A percentile compares a stretch with the other conserved stretches of the same genome.
These are phyloP conservation scores for Chionis minor DNA, from an alignment of 2,113 vertebrate species.

Conservation along the genomic window DNA sequence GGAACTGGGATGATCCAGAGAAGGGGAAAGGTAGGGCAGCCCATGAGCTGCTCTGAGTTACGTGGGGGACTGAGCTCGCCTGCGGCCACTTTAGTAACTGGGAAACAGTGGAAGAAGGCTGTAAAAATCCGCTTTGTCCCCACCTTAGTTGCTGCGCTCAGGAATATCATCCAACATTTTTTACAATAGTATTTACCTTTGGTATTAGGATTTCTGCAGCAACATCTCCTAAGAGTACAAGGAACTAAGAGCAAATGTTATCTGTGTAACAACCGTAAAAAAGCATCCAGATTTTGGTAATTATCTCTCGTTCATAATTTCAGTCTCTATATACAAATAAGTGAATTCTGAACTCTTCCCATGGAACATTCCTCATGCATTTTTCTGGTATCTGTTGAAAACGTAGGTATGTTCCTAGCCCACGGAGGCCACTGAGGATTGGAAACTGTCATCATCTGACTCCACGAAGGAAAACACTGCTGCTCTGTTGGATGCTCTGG, in stretches of 20 bases:
- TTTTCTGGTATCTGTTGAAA: neutral
- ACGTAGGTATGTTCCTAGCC: neutral
- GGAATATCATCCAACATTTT: neutral
- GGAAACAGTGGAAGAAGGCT: neutral
- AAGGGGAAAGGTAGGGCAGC: neutral
- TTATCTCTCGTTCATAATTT: neutral
- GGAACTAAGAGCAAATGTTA: neutral
- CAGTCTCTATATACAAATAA: neutral
- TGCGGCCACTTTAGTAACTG: neutral
- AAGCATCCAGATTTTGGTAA: neutral
- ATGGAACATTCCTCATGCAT: neutral
- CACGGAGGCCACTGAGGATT: neutral
- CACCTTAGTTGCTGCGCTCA: neutral
- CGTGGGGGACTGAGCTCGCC: fast-evolving
- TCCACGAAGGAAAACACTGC: neutral
- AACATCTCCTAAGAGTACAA: neutral
- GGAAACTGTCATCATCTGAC: neutral
- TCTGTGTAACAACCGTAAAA: neutral
- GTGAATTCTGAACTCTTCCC: neutral
- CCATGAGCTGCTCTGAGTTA: neutral
- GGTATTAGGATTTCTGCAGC: neutral
- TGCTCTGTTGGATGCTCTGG: neutral
- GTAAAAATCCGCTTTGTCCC: neutral
- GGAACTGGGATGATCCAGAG: neutral
- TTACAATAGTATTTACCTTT: neutral